These are phyloP conservation scores for Apolygus lucorum DNA, from an alignment of 1,140 invertebrate genomes.

Conservation along the genomic window DNA sequence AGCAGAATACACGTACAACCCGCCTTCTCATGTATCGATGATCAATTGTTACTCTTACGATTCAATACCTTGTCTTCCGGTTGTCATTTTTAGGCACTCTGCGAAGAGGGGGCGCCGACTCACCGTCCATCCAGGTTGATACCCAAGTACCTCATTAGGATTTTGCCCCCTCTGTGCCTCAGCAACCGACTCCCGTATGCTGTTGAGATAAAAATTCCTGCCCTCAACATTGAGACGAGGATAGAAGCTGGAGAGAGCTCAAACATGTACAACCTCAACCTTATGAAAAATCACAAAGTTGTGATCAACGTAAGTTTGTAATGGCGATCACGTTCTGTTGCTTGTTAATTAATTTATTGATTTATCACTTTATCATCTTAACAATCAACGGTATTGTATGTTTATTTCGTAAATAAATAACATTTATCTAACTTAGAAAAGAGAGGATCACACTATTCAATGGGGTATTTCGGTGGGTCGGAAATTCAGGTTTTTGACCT, in stretches of 20 bases:
- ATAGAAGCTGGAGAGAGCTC: constrained; percentile 62
- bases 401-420: no score
- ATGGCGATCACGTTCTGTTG: neutral
- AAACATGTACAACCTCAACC: constrained; percentile 56
- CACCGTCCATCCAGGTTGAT: constrained; percentile 42
- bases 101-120: constrained; percentile 40
- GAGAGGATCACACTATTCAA: no score
- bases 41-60: no score
- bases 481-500: no score
- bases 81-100: constrained; percentile 40
- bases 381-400: no score
- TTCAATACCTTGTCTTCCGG: no score
- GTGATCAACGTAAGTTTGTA: constrained; percentile 53
- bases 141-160: constrained; percentile 62
- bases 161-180: constrained; percentile 61
- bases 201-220: constrained; percentile 48
- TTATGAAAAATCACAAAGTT: constrained; percentile 49
- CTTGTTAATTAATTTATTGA: constrained; percentile 19
- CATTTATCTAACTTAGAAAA: no score
- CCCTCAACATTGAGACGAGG: constrained; percentile 45
- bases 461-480: no score
- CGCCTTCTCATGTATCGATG: no score
- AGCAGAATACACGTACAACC: no score
- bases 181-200: constrained; percentile 68
- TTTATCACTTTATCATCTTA: no score